A percentile compares a stretch with the other conserved stretches of the same genome.
These are phyloP conservation scores for Pentamera pediparva DNA, from an alignment of 53 echinoderm and acorn worm genomes.

Conservation along the genomic window DNA sequence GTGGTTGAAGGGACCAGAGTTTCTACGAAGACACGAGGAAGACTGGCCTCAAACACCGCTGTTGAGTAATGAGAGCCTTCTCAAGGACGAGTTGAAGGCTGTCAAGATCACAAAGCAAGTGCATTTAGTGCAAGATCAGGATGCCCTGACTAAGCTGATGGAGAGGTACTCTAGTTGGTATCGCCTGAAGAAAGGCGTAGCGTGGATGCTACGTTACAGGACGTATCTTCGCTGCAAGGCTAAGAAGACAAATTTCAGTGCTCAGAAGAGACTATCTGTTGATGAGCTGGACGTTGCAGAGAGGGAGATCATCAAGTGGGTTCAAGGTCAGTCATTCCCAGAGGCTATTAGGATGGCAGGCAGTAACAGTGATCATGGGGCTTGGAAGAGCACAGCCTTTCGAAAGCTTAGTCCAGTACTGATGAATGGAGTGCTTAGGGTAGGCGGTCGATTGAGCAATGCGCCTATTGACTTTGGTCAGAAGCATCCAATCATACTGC, in stretches of 20 bases:
- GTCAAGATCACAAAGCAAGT: background rate
- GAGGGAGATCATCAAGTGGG: conserved; percentile 7
- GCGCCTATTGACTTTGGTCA: conserved; percentile 25
- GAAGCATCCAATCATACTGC: conserved; percentile 54
- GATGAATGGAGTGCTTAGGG: conserved; percentile 39
- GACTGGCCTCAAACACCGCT: conserved; percentile 4
- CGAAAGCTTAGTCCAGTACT: conserved; percentile 33
- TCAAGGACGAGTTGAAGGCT: background rate
- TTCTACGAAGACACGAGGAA: conserved; percentile 18
- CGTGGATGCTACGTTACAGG: conserved; percentile 29
- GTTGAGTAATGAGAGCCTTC: background rate
- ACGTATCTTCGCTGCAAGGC: background rate
- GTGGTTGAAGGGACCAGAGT: conserved; percentile 41
- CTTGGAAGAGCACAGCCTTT: conserved; percentile 5
- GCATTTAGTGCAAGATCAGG: background rate
- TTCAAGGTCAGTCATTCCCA: background rate
- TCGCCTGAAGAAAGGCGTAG: conserved; percentile 15
- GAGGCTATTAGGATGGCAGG: background rate
- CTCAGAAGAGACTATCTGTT: background rate
- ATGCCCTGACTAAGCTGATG: background rate
- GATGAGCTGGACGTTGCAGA: conserved; percentile 25
- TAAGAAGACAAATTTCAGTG: background rate
- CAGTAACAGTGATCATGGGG: background rate
- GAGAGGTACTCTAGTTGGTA: conserved; percentile 32
- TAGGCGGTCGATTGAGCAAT: conserved; percentile 44